Percentiles rank a stretch among this genome's conserved stretches.
phyloP scores from a whole-genome alignment of 2,797 vertebrate species.

The Oryzias dopingdopingensis region DNA sequence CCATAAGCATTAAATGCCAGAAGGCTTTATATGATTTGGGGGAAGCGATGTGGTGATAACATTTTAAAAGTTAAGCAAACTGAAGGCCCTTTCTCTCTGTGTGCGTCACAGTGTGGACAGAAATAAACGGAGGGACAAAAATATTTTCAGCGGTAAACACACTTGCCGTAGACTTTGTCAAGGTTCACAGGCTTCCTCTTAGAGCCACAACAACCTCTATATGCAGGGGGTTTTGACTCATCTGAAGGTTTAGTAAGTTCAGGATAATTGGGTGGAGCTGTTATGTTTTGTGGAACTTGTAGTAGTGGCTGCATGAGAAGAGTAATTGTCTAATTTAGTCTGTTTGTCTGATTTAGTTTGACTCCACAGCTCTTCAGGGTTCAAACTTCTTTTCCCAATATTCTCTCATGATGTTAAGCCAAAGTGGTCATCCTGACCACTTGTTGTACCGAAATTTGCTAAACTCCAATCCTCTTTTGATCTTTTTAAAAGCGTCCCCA shows the following conservation, averaged over 20 bases:
- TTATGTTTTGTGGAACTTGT: not conserved
- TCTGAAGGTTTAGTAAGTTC: slow-evolving; percentile 3
- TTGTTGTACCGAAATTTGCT: too few species aligned
- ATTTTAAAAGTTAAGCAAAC: slow-evolving; percentile 38
- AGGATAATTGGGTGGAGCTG: not conserved
- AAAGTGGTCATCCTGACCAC: too few species aligned
- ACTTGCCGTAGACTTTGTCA: slow-evolving; percentile 12
- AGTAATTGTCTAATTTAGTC: not conserved
- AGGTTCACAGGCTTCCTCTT: slow-evolving; percentile 41
- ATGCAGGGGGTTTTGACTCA: not conserved
- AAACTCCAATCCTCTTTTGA: too few species aligned
- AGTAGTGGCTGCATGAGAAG: not conserved
- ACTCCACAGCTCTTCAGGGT: not conserved
- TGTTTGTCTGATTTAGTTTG: not conserved
- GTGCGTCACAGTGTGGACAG: slow-evolving; percentile 50
- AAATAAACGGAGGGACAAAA: slow-evolving; percentile 42
- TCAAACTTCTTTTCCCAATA: not conserved
- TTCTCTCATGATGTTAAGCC: too few species aligned
- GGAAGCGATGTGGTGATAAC: slow-evolving; percentile 30
- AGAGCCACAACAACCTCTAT: slow-evolving; percentile 1
- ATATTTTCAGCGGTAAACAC: slow-evolving; percentile 20
- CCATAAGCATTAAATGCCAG: slow-evolving; percentile 3
- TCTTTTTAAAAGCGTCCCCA: too few species aligned
- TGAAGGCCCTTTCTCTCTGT: slow-evolving; percentile 43
- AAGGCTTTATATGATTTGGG: slow-evolving; percentile 26